These are phyloP conservation scores for Synergus gifuensis DNA, from an alignment of 2,888 invertebrate genomes.

Conservation along the genomic window DNA sequence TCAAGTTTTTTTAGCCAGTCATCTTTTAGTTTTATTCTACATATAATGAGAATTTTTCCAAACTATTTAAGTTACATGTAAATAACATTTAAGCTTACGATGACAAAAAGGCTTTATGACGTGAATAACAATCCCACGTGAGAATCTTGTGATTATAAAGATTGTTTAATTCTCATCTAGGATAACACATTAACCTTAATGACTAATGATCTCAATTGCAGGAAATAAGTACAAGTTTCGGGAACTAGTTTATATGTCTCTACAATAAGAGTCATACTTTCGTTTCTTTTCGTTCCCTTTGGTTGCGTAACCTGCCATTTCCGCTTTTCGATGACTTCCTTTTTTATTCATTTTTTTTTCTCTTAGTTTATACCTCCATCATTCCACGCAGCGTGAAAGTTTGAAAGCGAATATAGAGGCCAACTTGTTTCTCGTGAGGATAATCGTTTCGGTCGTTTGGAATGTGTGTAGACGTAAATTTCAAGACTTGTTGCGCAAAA, in stretches of 20 bases:
- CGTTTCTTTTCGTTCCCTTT: background rate
- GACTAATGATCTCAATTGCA: background rate
- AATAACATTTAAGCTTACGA: background rate
- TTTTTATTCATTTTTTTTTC: constrained; percentile 20
- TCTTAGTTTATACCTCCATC: constrained; percentile 23
- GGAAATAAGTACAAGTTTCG: background rate
- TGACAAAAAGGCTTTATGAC: background rate
- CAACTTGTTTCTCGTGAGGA: constrained; percentile 33
- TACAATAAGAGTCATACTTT: background rate
- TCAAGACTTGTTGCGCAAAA: background rate
- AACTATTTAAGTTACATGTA: background rate
- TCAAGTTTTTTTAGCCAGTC: no score
- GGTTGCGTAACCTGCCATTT: constrained; percentile 18
- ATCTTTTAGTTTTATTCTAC: no score
- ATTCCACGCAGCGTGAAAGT: constrained; percentile 51
- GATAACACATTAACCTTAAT: constrained; percentile 21
- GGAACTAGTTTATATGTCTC: background rate
- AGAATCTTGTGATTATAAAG: background rate
- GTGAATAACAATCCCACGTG: background rate
- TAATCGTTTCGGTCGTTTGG: constrained; percentile 34
- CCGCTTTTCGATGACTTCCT: constrained; percentile 31
- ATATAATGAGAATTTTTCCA: no score
- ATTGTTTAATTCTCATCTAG: background rate
- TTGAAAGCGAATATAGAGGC: constrained; percentile 51
- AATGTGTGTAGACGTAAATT: constrained; percentile 26